Conservation (phyloP, 1,140 invertebrate genomes). For the Tenebrio molitor region DNA sequence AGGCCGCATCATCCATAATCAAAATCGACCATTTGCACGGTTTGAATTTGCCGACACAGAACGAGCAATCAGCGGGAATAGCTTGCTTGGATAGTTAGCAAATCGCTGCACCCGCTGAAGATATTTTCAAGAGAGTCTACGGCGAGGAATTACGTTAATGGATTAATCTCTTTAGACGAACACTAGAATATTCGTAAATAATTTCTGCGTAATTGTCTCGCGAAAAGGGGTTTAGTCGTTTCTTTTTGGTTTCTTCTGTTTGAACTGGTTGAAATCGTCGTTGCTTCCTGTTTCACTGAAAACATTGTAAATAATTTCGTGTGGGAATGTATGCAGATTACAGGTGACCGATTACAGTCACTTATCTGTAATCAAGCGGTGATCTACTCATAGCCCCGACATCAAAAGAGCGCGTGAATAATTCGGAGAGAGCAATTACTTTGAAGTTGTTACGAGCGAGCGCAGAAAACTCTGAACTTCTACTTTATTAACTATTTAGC, state of each 20-base stretch:
- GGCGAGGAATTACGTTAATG: slow-evolving; percentile 17
- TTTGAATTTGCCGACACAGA: too few relatives aligned
- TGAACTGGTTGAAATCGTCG: neutral
- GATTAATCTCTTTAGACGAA: slow-evolving; percentile 11
- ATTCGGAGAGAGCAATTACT: slow-evolving; percentile 58
- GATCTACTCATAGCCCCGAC: slow-evolving; percentile 51
- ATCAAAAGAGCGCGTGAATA: slow-evolving; percentile 61
- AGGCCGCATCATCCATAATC: too few relatives aligned
- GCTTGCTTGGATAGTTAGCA: neutral
- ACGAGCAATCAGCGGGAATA: neutral
- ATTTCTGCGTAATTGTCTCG: too few relatives aligned
- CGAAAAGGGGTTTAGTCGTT: too few relatives aligned
- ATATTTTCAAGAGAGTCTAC: neutral
- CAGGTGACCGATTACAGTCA: slow-evolving; percentile 57
- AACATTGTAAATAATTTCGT: slow-evolving; percentile 52
- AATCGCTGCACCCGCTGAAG: slow-evolving; percentile 10
- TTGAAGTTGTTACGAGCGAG: slow-evolving; percentile 53
- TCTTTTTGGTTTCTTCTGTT: too few relatives aligned
- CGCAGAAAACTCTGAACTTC: slow-evolving; percentile 37
- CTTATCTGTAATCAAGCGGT: slow-evolving; percentile 54
- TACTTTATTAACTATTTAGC: slow-evolving; percentile 56
- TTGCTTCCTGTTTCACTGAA: slow-evolving; percentile 5
- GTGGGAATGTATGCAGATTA: slow-evolving; percentile 55
- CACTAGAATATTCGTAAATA: neutral
- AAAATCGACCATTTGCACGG: too few relatives aligned